Base-by-base conservation (phyloP, 2,797 vertebrate genomes). In the Neosilurus mollespiculum region DNA sequence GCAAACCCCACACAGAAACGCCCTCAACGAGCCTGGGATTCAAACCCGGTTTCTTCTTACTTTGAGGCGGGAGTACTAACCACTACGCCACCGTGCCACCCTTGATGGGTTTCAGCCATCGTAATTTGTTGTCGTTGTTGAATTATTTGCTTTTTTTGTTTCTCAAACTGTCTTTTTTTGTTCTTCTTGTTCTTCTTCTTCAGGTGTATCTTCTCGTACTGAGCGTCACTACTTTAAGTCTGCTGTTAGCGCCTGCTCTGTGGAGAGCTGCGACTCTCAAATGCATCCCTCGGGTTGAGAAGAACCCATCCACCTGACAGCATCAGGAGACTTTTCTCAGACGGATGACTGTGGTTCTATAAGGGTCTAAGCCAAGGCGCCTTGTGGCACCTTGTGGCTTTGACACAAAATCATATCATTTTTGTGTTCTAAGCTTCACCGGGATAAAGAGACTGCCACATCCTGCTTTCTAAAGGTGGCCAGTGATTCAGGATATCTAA, bases 121-220 rank as follows among this genome's bases (percentile, higher is more conserved):
- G 14, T 43, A 49, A 49, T 43, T 43, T 5, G 67, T 43, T 69
- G 24, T 5, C 26, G 20, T 49, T 43, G 37, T 43, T 43, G 37
- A 43, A 43, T 43, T n/a, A n/a, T 43, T 6, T 6, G 37, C 6
- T 2, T 43, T 43, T 43, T 2, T 6, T 43, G 37, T 2, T 43
- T 43, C 6, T 43, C 6, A 43, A 2, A 43, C 0, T 81, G 1
- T 43, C 9, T 61, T 71, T 20, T 61, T 15, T 11, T 8, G 0
- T 12, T 26, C 24, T 51, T 24, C 34, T 81, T 61, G 12, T 75
- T 20, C 30, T 43, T 71, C 62, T 34, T 69, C 30, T 90, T 90
- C 89, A 99, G 98, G 97, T 99, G 80, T 99, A 99, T 90, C 96
- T 99, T 86, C 95, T 99, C 87, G 96, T 98, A 84, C 93, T 99